A percentile compares a stretch with the other conserved stretches of the same genome.
Evolutionary conservation across 2,113 vertebrate species (phyloP).

Genomic region (Hypomesus transpacificus): DNA sequence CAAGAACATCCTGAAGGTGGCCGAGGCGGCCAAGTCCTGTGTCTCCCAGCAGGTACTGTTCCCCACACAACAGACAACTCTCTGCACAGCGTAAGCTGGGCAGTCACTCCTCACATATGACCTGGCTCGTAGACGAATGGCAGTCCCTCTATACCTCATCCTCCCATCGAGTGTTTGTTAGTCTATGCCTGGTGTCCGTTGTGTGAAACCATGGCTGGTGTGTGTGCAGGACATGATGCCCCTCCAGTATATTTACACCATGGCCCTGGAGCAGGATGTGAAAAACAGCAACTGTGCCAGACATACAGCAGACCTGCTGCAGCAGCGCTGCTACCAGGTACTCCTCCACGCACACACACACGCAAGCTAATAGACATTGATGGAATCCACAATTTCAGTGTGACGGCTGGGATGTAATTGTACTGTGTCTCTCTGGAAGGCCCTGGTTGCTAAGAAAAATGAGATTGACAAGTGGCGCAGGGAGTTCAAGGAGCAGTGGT

Average conservation of each 20-base stretch:
- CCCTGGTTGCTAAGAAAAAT: constrained; percentile 81
- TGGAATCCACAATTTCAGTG: neutral
- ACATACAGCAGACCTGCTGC: constrained; percentile 71
- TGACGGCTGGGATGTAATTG: neutral
- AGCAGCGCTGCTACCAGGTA: constrained; percentile 86
- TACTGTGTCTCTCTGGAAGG: constrained; percentile 64
- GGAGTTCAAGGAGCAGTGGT: constrained; percentile 93
- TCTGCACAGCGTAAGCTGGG: too few species aligned
- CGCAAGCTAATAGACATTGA: neutral
- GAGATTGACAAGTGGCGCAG: constrained; percentile 91
- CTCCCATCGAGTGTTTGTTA: neutral
- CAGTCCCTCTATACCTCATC: too few species aligned
- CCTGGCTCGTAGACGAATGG: too few species aligned
- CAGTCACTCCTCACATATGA: too few species aligned
- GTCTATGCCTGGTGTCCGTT: neutral
- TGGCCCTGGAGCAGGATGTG: constrained; percentile 84
- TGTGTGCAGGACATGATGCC: constrained; percentile 80
- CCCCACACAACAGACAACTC: neutral
- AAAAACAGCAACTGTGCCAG: constrained; percentile 64
- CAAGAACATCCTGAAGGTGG: constrained; percentile 80
- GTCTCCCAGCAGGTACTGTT: constrained; percentile 79
- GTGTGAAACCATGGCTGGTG: neutral
- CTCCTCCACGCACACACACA: neutral
- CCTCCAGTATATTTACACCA: constrained; percentile 77
- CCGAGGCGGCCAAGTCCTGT: constrained; percentile 73